Percentiles rank a stretch among this genome's conserved stretches.
Evolutionary conservation across 2,797 vertebrate species (phyloP).

Genomic region (Euthynnus affinis): DNA sequence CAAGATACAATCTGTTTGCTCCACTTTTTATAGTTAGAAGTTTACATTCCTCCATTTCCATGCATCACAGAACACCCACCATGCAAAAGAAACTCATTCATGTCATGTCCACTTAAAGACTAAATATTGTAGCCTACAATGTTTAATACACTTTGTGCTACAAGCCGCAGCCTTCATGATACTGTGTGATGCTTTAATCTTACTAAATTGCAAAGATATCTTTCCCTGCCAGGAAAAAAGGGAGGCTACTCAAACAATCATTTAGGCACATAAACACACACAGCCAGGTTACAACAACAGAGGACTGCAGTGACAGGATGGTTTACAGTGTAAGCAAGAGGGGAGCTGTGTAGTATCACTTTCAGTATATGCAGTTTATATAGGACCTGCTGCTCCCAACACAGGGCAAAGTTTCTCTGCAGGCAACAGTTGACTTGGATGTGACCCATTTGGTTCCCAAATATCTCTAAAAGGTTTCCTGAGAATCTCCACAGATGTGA

Average conservation of each 20-base stretch:
- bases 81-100: slow-evolving; percentile 2
- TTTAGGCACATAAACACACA: background rate
- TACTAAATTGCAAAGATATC: too few species aligned
- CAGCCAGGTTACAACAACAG: slow-evolving; percentile 11
- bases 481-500: background rate
- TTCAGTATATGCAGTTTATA: slow-evolving; percentile 11
- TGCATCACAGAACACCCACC: background rate
- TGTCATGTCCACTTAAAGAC: background rate
- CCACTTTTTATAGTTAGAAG: background rate
- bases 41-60: slow-evolving; percentile 13
- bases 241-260: background rate
- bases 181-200: background rate
- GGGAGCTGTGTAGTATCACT: slow-evolving; percentile 32
- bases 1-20: background rate
- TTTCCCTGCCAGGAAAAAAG: too few species aligned
- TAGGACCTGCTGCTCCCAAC: background rate
- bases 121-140: background rate
- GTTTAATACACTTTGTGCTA: too few species aligned
- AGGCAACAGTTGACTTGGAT: slow-evolving; percentile 7
- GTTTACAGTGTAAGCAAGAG: slow-evolving; percentile 39
- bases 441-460: background rate
- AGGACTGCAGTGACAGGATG: background rate
- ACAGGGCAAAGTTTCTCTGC: slow-evolving; percentile 8
- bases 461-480: background rate
- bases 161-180: too few species aligned